phyloP scores from a whole-genome alignment of 37 sponge, comb jelly and placozoan genomes.

The Agelas oroides region DNA sequence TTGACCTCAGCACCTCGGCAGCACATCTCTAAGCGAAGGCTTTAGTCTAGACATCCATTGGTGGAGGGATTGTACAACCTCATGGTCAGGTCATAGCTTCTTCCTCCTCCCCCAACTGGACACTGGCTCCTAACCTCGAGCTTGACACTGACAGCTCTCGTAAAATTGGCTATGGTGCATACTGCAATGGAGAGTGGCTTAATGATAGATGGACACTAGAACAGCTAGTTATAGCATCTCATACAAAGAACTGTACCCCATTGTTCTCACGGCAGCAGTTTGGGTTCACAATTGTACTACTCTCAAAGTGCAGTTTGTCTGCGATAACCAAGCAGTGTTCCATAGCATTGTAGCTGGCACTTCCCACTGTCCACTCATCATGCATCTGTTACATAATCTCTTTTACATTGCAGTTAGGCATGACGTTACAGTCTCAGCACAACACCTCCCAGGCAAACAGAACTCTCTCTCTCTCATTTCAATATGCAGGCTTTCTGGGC shows the following conservation, averaged over 20 bases:
- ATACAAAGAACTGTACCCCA: slow-evolving; percentile 34
- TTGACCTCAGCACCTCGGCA: not conserved
- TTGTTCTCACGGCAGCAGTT: slow-evolving; percentile 14
- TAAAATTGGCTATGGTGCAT: slow-evolving; percentile 2
- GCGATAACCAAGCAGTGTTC: slow-evolving; percentile 43
- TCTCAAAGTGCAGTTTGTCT: not conserved
- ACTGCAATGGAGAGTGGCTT: not conserved
- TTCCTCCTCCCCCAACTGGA: slow-evolving; percentile 12
- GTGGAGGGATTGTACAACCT: not conserved
- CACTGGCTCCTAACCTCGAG: not conserved
- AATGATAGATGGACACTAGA: not conserved
- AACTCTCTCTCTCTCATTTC: slow-evolving; percentile 21
- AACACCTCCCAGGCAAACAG: slow-evolving; percentile 19
- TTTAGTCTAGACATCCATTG: not conserved
- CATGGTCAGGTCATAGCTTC: slow-evolving; percentile 9
- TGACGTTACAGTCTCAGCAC: slow-evolving; percentile 7
- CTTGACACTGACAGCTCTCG: slow-evolving; percentile 17
- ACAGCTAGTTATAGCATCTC: not conserved
- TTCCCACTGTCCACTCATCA: not conserved
- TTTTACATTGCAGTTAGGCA: not conserved
- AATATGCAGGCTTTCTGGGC: slow-evolving; percentile 18
- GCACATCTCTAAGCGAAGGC: not conserved
- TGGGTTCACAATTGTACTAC: slow-evolving; percentile 10
- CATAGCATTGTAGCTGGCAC: not conserved
- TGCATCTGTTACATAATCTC: slow-evolving; percentile 6